Evolutionary conservation across 1,140 invertebrate species (phyloP).

Genomic region (Zaprionus kolodkinae): DNA sequence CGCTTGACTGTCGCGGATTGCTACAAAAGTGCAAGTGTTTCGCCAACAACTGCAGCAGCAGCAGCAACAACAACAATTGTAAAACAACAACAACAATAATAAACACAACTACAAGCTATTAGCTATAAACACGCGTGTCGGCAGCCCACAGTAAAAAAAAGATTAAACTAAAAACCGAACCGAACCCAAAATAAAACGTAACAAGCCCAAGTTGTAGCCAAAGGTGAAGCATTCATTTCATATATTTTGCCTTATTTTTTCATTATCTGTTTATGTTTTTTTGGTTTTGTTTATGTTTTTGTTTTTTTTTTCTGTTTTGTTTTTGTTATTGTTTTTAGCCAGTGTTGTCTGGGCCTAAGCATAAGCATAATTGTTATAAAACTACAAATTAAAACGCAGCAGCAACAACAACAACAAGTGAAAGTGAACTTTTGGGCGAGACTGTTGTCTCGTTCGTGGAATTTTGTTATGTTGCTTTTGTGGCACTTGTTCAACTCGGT

Average conservation of each 20-base stretch:
- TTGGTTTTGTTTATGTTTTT: conserved; percentile 8
- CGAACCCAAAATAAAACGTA: conserved; percentile 12
- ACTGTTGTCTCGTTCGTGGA: conserved; percentile 34
- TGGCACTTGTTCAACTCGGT: conserved; percentile 4
- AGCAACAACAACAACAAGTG: conserved; percentile 40
- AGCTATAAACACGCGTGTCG: conserved; percentile 31
- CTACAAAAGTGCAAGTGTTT: conserved; percentile 55
- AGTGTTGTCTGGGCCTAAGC: conserved; percentile 27
- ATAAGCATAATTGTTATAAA: conserved; percentile 41
- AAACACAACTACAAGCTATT: conserved; percentile 20
- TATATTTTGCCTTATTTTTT: conserved; percentile 15
- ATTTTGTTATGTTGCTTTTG: conserved; percentile 20
- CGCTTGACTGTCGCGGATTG: conserved; percentile 51
- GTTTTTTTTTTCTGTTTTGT: neutral
- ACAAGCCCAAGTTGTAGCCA: conserved; percentile 17
- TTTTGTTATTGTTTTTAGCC: conserved; percentile 29
- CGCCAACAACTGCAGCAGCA: conserved; percentile 2
- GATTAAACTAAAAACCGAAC: neutral
- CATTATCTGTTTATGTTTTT: neutral
- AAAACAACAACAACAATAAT: conserved; percentile 7
- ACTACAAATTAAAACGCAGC: conserved; percentile 28
- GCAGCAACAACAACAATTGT: conserved; percentile 11
- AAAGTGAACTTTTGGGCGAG: conserved; percentile 51
- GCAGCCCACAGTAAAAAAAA: conserved; percentile 1
- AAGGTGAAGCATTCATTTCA: conserved; percentile 51